These are phyloP conservation scores for Cyprinodon variegatus DNA, from an alignment of 2,113 vertebrate genomes.

Conservation along the genomic window DNA sequence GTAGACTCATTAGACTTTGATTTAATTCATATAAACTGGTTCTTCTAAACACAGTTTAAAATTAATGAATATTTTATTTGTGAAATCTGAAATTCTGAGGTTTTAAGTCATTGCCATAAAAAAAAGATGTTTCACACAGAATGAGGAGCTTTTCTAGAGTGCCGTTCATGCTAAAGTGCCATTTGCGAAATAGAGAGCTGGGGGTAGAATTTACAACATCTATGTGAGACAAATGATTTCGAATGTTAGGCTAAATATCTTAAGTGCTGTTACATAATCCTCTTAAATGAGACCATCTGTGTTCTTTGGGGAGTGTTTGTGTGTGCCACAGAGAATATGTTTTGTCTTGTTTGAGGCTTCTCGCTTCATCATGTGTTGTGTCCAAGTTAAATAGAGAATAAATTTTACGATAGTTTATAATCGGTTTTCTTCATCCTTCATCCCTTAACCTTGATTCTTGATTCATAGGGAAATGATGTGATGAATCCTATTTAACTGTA, in stretches of 20 bases:
- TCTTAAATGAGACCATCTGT: constrained; percentile 47
- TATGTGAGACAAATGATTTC: constrained; percentile 26
- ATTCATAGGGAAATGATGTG: neutral
- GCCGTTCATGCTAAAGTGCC: neutral
- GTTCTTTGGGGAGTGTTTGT: constrained; percentile 12
- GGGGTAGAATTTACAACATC: constrained; percentile 31
- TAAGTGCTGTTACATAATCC: constrained; percentile 52
- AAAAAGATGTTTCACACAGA: too few relatives aligned
- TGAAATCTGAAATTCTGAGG: too few relatives aligned
- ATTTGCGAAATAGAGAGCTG: neutral
- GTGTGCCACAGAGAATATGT: constrained; percentile 4
- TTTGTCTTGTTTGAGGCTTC: constrained; percentile 15
- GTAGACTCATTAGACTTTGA: too few relatives aligned
- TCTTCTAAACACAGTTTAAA: too few relatives aligned
- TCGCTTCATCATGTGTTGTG: neutral
- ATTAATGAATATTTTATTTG: too few relatives aligned
- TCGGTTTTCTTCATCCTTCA: constrained; percentile 1
- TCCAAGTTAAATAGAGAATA: constrained; percentile 7
- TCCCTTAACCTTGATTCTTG: neutral
- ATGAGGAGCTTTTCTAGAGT: too few relatives aligned
- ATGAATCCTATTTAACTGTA: neutral
- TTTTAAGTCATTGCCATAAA: too few relatives aligned
- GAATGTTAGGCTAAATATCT: constrained; percentile 32
- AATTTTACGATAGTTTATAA: constrained; percentile 10
- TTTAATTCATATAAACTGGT: too few relatives aligned